phyloP scores from a whole-genome alignment of 2,888 invertebrate species.

The Deilephila porcellus region DNA sequence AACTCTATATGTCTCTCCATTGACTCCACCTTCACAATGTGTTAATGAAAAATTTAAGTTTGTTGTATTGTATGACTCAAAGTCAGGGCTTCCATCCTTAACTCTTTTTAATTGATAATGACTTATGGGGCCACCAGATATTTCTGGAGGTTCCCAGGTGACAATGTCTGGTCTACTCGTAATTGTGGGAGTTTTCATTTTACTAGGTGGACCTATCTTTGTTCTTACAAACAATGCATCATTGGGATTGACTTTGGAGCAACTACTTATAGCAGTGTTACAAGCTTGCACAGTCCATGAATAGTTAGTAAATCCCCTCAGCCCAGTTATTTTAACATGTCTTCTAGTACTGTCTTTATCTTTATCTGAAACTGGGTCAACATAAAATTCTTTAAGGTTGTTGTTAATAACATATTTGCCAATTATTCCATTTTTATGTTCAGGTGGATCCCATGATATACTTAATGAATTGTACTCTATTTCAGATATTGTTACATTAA shows the following conservation, averaged over 20 bases:
- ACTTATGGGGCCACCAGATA: constrained; percentile 83
- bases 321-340: constrained; percentile 58
- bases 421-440: constrained; percentile 89
- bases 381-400: constrained; percentile 63
- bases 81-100: constrained; percentile 59
- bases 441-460: constrained; percentile 89
- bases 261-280: constrained; percentile 83
- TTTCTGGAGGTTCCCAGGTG: constrained; percentile 80
- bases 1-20: constrained; percentile 69
- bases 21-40: constrained; percentile 66
- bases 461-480: constrained; percentile 86
- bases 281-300: constrained; percentile 89
- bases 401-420: constrained; percentile 86
- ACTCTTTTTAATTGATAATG: constrained; percentile 82
- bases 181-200: constrained; percentile 62
- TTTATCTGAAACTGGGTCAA: constrained; percentile 57
- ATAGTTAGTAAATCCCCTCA: constrained; percentile 88
- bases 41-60: constrained; percentile 53
- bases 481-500: constrained; percentile 83
- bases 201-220: constrained; percentile 85
- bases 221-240: constrained; percentile 83
- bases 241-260: constrained; percentile 83
- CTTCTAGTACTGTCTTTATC: constrained; percentile 56
- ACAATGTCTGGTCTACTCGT: constrained; percentile 62
- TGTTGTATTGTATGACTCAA: constrained; percentile 62